These are phyloP conservation scores for Rhadina sibilatrix DNA, from an alignment of 2,113 vertebrate species.

Conservation along the genomic window DNA sequence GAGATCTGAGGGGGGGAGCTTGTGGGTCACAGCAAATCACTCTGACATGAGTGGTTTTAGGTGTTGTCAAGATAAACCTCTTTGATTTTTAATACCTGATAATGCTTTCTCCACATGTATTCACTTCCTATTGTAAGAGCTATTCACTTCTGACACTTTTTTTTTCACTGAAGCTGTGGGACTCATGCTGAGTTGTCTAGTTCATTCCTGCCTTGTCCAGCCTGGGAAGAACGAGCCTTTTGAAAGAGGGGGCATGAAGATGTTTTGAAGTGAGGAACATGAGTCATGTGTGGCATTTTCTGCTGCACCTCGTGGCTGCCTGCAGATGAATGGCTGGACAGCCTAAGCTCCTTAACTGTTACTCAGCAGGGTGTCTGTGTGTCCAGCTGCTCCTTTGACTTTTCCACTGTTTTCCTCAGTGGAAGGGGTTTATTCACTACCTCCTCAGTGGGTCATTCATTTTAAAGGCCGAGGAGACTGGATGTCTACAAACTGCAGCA, in stretches of 20 bases:
- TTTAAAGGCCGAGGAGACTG: not conserved
- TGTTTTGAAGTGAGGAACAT: not conserved
- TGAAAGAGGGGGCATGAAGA: not conserved
- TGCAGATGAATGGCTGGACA: not conserved
- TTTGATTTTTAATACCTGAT: not conserved
- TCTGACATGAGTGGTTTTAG: not conserved
- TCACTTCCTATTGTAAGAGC: not conserved
- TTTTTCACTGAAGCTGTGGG: not conserved
- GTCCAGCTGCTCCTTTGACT: not conserved
- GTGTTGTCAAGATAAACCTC: not conserved
- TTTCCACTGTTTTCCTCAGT: not conserved
- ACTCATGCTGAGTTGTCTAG: not conserved
- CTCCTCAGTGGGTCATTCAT: not conserved
- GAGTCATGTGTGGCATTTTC: not conserved
- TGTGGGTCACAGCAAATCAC: not conserved
- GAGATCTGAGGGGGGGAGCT: not conserved
- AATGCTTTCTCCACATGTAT: not conserved
- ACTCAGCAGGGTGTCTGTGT: not conserved
- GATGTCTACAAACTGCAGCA: not conserved
- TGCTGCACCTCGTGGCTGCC: not conserved
- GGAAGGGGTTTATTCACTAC: not conserved
- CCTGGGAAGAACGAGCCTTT: not conserved
- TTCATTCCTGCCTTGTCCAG: not conserved
- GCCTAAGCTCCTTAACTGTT: not conserved
- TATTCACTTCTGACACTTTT: not conserved